phyloP scores from a whole-genome alignment of 2,113 vertebrate genomes.

The Alethe castanea region DNA sequence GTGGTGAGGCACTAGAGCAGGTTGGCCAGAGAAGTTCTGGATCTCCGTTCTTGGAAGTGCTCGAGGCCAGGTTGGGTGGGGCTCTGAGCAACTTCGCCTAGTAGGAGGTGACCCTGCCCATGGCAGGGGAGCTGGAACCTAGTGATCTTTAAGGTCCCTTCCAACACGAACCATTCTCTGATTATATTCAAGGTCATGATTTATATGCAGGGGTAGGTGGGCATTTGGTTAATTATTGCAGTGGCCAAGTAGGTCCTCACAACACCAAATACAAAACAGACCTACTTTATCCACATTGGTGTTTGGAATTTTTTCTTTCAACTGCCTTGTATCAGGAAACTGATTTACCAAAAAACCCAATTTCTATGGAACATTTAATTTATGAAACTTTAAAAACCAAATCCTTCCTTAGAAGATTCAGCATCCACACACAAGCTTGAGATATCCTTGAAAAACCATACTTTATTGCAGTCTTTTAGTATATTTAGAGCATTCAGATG shows the following conservation, averaged over 20 bases:
- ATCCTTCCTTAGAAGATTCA: background rate
- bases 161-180: background rate
- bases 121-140: background rate
- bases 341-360: background rate
- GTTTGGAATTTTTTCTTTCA: background rate
- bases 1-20: background rate
- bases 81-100: background rate
- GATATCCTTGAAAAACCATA: background rate
- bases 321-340: background rate
- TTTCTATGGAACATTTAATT: background rate
- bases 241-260: background rate
- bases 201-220: background rate
- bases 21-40: background rate
- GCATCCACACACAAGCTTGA: background rate
- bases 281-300: background rate
- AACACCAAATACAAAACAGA: background rate
- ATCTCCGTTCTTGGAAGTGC: background rate
- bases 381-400: background rate
- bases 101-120: background rate
- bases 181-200: background rate
- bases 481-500: background rate
- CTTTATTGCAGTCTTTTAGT: background rate
- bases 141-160: background rate
- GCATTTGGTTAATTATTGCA: background rate
- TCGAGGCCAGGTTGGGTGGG: background rate